Evolutionary conservation across 2,888 invertebrate species (phyloP).

Genomic region (Ochlodes sylvanus): DNA sequence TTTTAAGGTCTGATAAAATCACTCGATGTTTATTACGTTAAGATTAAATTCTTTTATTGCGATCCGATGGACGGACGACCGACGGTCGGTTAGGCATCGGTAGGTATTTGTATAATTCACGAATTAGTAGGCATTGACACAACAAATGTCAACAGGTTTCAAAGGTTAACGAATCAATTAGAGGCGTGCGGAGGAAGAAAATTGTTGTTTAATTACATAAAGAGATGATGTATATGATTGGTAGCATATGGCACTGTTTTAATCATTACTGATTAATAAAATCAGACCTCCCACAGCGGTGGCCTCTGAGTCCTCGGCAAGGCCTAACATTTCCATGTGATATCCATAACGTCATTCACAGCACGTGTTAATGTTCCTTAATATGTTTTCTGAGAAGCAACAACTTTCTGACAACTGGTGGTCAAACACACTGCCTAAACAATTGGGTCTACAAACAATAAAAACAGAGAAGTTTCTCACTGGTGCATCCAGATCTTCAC

Average conservation of each 20-base stretch:
- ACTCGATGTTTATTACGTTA: conserved; percentile 62
- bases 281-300: neutral
- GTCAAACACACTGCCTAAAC: too few relatives aligned
- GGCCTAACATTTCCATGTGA: neutral
- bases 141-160: conserved; percentile 12
- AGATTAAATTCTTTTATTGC: conserved; percentile 60
- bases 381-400: too few relatives aligned
- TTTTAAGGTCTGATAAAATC: conserved; percentile 71
- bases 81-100: conserved; percentile 7
- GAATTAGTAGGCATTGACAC: conserved; percentile 33
- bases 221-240: neutral
- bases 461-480: too few relatives aligned
- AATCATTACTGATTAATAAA: conserved; percentile 1
- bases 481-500: too few relatives aligned
- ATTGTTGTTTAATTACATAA: neutral
- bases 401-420: too few relatives aligned
- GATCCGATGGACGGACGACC: conserved; percentile 37
- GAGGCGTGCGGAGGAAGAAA: conserved; percentile 4
- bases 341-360: neutral
- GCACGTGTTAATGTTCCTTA: too few relatives aligned
- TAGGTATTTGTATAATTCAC: conserved; percentile 37
- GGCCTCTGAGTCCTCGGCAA: neutral
- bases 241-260: neutral
- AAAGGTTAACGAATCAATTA: conserved; percentile 39
- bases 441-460: too few relatives aligned